Conservation (phyloP, 2,797 vertebrate genomes). For the Thripadectes ignobilis region DNA sequence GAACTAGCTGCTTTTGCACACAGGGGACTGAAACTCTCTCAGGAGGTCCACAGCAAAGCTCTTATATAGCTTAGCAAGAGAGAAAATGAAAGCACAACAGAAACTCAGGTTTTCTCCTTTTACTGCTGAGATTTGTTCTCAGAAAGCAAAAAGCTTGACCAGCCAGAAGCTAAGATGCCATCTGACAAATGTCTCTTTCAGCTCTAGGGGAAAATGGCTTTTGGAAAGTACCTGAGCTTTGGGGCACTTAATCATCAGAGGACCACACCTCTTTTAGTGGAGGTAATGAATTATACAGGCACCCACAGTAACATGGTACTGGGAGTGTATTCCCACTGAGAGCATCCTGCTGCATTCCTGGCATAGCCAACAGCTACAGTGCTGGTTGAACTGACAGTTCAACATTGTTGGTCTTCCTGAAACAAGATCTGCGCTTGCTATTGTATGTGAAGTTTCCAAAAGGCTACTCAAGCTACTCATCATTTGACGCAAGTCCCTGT, state of each 20-base stretch:
- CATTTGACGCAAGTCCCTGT: not conserved
- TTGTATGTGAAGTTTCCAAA: not conserved
- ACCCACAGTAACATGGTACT: not conserved
- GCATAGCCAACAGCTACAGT: not conserved
- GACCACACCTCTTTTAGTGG: not conserved
- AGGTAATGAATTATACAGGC: not conserved
- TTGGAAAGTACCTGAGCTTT: not conserved
- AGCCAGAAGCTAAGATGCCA: not conserved
- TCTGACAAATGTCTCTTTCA: not conserved
- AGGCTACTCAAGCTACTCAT: not conserved
- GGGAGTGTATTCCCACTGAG: rapidly evolving
- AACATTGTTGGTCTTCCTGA: not conserved
- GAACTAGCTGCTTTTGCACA: not conserved
- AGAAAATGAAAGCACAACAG: not conserved
- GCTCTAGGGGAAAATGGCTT: not conserved
- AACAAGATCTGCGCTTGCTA: not conserved
- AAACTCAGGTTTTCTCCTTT: not conserved
- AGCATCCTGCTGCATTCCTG: not conserved
- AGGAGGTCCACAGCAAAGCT: not conserved
- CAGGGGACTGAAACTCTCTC: not conserved
- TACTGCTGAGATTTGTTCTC: not conserved
- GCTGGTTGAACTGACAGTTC: not conserved
- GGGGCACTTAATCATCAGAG: not conserved
- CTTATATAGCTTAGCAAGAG: not conserved
- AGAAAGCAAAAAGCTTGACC: not conserved